These are phyloP conservation scores for Venustaconcha ellipsiformis DNA, from an alignment of 1,140 invertebrate species.

Conservation along the genomic window DNA sequence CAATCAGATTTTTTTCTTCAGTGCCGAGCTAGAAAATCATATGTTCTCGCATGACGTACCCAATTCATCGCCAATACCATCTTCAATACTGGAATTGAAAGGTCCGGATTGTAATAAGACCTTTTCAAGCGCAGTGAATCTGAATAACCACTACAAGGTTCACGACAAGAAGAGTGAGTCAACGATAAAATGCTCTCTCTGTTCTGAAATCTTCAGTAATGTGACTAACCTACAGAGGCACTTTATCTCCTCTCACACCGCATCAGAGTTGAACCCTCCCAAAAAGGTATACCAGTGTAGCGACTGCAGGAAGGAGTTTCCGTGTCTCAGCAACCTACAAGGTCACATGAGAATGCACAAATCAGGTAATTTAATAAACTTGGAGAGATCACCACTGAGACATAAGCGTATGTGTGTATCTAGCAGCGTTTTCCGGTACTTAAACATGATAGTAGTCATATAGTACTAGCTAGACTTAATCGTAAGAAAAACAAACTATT, in stretches of 20 bases:
- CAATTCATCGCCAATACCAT: constrained; percentile 4
- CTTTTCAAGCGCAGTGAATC: constrained; percentile 47
- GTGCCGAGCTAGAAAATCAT: constrained; percentile 91
- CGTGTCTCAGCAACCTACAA: constrained; percentile 63
- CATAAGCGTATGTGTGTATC: neutral
- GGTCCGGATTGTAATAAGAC: constrained; percentile 56
- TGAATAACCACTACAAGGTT: constrained; percentile 54
- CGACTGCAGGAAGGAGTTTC: constrained; percentile 65
- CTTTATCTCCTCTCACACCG: constrained; percentile 57
- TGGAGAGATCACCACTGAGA: neutral
- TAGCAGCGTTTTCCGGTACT: neutral
- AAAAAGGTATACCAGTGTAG: constrained; percentile 54
- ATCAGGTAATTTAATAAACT: constrained; percentile 44
- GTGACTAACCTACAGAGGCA: constrained; percentile 61
- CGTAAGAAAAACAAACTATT: neutral
- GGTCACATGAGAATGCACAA: constrained; percentile 65
- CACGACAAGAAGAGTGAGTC: constrained; percentile 44
- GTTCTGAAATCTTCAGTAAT: constrained; percentile 50
- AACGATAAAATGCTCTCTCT: constrained; percentile 53
- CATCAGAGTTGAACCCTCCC: constrained; percentile 31
- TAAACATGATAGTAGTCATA: neutral
- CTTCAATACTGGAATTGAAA: constrained; percentile 27
- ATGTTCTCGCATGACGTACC: constrained; percentile 71
- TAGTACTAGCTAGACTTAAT: neutral
- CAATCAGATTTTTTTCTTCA: constrained; percentile 89